Evolutionary conservation across 1,140 invertebrate genomes (phyloP).

Genomic region (Argopecten irradians): DNA sequence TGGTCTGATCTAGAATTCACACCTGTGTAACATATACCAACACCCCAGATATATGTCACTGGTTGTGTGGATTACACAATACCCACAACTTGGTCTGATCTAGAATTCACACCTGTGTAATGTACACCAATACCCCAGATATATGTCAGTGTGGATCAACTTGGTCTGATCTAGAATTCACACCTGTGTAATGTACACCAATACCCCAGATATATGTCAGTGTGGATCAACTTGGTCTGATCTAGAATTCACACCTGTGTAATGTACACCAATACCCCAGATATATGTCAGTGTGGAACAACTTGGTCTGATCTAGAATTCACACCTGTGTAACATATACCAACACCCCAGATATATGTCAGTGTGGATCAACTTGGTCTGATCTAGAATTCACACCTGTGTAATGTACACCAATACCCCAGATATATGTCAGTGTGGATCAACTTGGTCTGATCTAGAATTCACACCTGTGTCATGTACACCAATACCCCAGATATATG

Average conservation of each 20-base stretch:
- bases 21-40: neutral
- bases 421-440: neutral
- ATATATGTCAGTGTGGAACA: neutral
- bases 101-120: neutral
- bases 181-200: neutral
- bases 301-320: neutral
- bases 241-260: neutral
- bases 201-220: neutral
- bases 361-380: neutral
- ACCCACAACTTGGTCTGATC: neutral
- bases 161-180: neutral
- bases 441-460: neutral
- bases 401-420: neutral
- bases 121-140: neutral
- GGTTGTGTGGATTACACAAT: too few species aligned
- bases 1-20: neutral
- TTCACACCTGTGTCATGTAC: neutral
- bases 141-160: neutral
- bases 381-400: neutral
- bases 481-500: neutral
- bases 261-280: neutral
- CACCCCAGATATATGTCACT: neutral
- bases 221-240: neutral
- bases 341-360: neutral
- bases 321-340: neutral